These are phyloP conservation scores for Drosophila prosaltans DNA, from an alignment of 1,140 invertebrate species.

Conservation along the genomic window DNA sequence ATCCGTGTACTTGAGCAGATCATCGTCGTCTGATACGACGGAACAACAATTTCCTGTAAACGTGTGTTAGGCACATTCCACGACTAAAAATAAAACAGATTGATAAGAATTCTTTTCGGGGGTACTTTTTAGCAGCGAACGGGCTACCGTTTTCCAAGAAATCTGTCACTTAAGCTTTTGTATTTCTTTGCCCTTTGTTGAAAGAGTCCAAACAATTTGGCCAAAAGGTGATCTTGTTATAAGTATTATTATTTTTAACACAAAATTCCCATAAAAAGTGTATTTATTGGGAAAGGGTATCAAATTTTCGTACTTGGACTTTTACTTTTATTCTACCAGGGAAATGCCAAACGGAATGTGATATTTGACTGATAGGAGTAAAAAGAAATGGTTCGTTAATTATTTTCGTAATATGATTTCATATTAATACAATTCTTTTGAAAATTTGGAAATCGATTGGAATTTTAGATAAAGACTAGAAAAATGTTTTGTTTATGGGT, in stretches of 20 bases:
- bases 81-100: constrained; percentile 1
- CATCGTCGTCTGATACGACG: constrained; percentile 8
- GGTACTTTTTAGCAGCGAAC: background rate
- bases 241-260: too few species aligned
- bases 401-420: constrained; percentile 61
- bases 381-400: background rate
- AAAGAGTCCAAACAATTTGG: too few species aligned
- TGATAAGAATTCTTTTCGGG: constrained; percentile 4
- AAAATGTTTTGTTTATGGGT: background rate
- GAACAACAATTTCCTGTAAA: constrained; percentile 26
- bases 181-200: background rate
- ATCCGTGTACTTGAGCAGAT: constrained; percentile 20
- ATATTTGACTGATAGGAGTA: constrained; percentile 56
- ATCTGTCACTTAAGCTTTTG: background rate
- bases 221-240: background rate
- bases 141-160: constrained; percentile 5
- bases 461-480: constrained; percentile 10
- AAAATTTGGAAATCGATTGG: constrained; percentile 24
- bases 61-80: background rate
- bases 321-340: background rate
- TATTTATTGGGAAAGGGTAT: background rate
- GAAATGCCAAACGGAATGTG: constrained; percentile 25
- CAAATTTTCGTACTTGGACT: background rate
- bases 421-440: constrained; percentile 25
- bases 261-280: too few species aligned